These are phyloP conservation scores for Diorhabda carinulata DNA, from an alignment of 1,140 invertebrate genomes.

Conservation along the genomic window DNA sequence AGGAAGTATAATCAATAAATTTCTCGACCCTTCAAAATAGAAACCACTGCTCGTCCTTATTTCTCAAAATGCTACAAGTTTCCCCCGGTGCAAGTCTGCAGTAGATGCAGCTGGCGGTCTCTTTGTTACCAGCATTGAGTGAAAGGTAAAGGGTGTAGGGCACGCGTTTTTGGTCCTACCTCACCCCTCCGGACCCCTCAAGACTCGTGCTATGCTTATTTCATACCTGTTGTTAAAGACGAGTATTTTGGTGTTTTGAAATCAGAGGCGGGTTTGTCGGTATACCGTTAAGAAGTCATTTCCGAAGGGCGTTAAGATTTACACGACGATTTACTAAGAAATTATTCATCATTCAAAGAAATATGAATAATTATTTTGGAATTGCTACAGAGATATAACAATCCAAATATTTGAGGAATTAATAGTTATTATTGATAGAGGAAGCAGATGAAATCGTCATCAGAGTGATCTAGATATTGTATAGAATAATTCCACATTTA, in stretches of 20 bases:
- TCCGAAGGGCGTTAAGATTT: no score
- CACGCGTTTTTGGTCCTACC: constrained; percentile 23
- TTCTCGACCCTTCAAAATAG: background rate
- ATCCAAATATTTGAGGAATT: no score
- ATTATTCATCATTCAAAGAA: no score
- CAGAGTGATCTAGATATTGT: no score
- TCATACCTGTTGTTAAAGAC: background rate
- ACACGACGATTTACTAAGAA: no score
- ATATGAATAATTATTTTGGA: no score
- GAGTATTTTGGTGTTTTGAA: background rate
- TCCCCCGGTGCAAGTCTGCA: constrained; percentile 1
- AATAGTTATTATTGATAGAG: no score
- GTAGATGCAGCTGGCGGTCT: constrained; percentile 23
- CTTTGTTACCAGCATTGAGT: constrained; percentile 26
- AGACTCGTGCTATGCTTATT: constrained; percentile 22
- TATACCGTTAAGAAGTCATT: no score
- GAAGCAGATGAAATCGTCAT: no score
- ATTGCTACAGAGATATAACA: no score
- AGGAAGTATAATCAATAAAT: constrained; percentile 1
- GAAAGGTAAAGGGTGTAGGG: constrained; percentile 31
- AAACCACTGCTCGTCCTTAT: background rate
- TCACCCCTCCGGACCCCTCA: background rate
- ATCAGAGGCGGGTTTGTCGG: background rate
- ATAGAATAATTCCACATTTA: no score
- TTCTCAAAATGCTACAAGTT: background rate